Conservation (phyloP, 2,888 invertebrate genomes). For the Ophioninae sp. region DNA sequence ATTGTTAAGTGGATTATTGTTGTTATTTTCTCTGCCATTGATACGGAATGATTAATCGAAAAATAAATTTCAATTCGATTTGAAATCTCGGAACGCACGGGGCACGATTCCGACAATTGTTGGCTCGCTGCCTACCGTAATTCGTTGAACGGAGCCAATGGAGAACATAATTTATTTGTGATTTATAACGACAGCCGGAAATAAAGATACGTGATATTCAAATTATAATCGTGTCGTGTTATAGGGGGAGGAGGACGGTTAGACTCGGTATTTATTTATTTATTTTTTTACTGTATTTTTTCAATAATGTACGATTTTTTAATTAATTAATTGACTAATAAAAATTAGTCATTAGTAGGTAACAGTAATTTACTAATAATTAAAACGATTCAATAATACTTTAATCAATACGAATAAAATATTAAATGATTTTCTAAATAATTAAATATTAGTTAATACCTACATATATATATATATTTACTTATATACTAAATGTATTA, state of each 20-base stretch:
- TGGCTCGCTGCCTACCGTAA: not conserved
- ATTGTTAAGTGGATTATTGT: not conserved
- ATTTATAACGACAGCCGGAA: not conserved
- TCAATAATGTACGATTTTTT: too few relatives aligned
- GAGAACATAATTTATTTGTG: not conserved
- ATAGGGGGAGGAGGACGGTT: not conserved
- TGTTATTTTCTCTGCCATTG: constrained; percentile 1
- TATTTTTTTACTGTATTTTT: too few relatives aligned
- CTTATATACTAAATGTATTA: too few relatives aligned
- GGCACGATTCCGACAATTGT: not conserved
- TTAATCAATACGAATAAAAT: too few relatives aligned
- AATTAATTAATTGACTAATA: too few relatives aligned
- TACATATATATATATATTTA: too few relatives aligned
- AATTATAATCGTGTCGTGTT: not conserved
- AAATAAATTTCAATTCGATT: not conserved
- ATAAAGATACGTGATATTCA: not conserved
- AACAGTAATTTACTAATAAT: too few relatives aligned
- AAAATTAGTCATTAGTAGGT: too few relatives aligned
- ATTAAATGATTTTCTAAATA: too few relatives aligned
- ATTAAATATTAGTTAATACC: too few relatives aligned
- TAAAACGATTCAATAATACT: too few relatives aligned
- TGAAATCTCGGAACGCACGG: not conserved
- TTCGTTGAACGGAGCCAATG: constrained; percentile 3
- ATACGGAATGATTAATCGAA: not conserved
- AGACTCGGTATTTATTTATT: not conserved